Conservation (phyloP, 1,140 invertebrate genomes). For the Brachionus paranguensis region DNA sequence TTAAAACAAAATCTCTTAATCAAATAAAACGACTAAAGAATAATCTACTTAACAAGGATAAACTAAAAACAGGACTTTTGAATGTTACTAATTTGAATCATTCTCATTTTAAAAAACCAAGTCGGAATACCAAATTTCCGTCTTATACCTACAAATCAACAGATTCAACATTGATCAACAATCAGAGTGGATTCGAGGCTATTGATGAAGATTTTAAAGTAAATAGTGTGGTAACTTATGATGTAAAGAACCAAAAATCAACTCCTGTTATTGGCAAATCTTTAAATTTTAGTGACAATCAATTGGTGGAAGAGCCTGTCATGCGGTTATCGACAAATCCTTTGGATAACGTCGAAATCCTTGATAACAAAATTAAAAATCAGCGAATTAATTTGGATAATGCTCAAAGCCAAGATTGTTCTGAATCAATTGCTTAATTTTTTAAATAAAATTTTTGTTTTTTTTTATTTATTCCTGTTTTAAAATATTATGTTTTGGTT, state of each 20-base stretch:
- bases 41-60: neutral
- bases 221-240: conserved; percentile 26
- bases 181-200: neutral
- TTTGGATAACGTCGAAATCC: neutral
- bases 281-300: neutral
- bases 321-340: conserved; percentile 23
- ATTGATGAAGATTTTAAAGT: neutral
- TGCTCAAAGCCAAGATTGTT: neutral
- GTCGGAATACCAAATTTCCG: neutral
- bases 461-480: neutral
- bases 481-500: neutral
- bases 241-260: conserved; percentile 24
- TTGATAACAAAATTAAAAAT: neutral
- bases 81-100: conserved; percentile 22
- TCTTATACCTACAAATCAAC: conserved; percentile 24
- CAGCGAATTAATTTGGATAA: neutral
- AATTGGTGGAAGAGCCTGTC: neutral
- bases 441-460: neutral
- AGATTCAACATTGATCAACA: conserved; percentile 1
- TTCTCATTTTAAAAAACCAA: conserved; percentile 4
- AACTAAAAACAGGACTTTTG: neutral
- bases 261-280: neutral
- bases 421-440: conserved; percentile 1
- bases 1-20: neutral
- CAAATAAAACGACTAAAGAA: conserved; percentile 14